Evolutionary conservation across 2,888 invertebrate genomes (phyloP), one percentile per base, ranked within the genome.

Genomic region (Megalurothrips usitatus): DNA sequence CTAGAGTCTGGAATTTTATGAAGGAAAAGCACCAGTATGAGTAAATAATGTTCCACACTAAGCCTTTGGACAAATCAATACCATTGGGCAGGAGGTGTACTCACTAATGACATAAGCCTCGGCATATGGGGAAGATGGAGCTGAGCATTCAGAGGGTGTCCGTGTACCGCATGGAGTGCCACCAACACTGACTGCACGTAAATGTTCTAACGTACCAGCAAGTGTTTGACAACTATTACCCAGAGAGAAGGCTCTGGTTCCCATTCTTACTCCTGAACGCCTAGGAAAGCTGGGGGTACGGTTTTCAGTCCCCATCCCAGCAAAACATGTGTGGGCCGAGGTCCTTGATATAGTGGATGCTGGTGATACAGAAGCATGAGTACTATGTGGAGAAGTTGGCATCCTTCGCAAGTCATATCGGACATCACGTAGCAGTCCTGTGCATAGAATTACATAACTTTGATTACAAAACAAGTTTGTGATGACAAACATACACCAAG

Each of bases 191-290:
- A 10, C 26, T 11, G 68, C 23, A 10, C 68, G 68, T 23, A 26
- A 26, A 75, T 75, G 68, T 75, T 81, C 83, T 52, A 83, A 81
- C 78, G 84, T 84, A 12, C 78, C 17, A 79, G 63, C 78, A 48
- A 80, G 83, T 0, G 79, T 79, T 82, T 82, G 80, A 0, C 81
- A 82, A 48, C 75, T 79, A 43, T 47, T 75, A 81, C 86, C 86
- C 52, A 89, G 89, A 86, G 89, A 89, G 84, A 92, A 92, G 14
- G 92, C 92, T 84, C 92, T 89, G 12, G 92, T 92, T 14, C 93
- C 94, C 93, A 93, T 93, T 88, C 93, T 93, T 4, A 93, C 93
- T 4, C 93, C 92, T 84, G 91, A 89, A 82, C 92, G 88, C 84
- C 92, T 86, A 47, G 83, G 68, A 12, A 75, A 75, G 26, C 68